phyloP scores from a whole-genome alignment of 2,888 invertebrate species.

The Zelleria hepariella region DNA sequence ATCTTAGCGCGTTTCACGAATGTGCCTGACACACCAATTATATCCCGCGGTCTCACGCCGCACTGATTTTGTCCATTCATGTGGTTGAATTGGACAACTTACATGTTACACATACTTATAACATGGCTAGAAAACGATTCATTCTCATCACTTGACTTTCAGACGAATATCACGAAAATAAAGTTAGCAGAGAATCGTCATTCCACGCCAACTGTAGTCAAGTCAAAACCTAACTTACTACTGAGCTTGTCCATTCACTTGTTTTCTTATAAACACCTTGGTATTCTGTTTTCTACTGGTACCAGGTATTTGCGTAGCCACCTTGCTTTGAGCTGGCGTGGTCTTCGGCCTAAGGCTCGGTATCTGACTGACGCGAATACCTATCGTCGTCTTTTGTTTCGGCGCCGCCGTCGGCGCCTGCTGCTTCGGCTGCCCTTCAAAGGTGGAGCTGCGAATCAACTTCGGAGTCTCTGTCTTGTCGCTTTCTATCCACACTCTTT shows the following conservation, averaged over 20 bases:
- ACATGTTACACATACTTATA: neutral
- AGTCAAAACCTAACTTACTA: slow-evolving; percentile 21
- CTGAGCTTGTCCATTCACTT: slow-evolving; percentile 33
- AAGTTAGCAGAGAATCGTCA: too few species aligned
- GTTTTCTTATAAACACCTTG: slow-evolving; percentile 44
- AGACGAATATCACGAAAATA: too few species aligned
- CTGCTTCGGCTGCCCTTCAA: slow-evolving; percentile 70
- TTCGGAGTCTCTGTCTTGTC: slow-evolving; percentile 49
- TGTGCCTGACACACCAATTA: slow-evolving; percentile 1
- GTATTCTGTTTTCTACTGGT: slow-evolving; percentile 34
- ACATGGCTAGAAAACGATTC: neutral
- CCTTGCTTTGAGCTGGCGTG: slow-evolving; percentile 23
- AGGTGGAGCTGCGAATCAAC: slow-evolving; percentile 75
- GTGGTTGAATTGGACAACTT: too few species aligned
- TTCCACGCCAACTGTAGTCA: neutral
- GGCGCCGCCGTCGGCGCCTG: slow-evolving; percentile 42
- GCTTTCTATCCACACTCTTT: slow-evolving; percentile 73
- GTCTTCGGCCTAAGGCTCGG: slow-evolving; percentile 51
- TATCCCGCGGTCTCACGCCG: too few species aligned
- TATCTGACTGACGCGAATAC: slow-evolving; percentile 57
- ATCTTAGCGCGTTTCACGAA: neutral
- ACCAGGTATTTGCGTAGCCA: slow-evolving; percentile 20
- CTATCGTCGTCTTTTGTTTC: slow-evolving; percentile 63
- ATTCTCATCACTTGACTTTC: too few species aligned
- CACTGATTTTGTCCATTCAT: too few species aligned